A percentile compares a stretch with the other conserved stretches of the same genome.
These are phyloP conservation scores for Eulacestoma nigropectus DNA, from an alignment of 2,113 vertebrate species.

Conservation along the genomic window DNA sequence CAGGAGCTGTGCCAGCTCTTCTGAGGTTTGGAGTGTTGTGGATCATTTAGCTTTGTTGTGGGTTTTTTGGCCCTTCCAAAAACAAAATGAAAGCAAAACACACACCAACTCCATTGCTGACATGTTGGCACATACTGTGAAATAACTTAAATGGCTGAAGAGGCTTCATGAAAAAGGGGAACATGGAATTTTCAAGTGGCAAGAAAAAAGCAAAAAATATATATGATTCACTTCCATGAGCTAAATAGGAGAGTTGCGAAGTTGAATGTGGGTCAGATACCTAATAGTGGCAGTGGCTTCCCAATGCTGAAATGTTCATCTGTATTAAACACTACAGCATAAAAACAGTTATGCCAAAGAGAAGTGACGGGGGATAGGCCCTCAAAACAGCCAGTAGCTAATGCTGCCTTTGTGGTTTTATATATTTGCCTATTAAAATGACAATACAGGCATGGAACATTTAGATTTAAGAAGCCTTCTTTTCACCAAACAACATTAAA, in stretches of 20 bases:
- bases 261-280: background rate
- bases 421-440: slow-evolving; percentile 73
- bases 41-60: background rate
- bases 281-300: background rate
- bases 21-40: background rate
- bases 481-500: slow-evolving; percentile 71
- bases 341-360: background rate
- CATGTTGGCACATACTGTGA: background rate
- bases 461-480: slow-evolving; percentile 70
- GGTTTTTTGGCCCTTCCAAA: background rate
- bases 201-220: background rate
- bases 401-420: slow-evolving; percentile 55
- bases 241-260: background rate
- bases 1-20: background rate
- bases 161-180: background rate
- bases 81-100: background rate
- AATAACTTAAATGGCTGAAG: background rate
- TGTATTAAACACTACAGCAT: background rate
- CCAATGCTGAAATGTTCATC: background rate
- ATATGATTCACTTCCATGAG: background rate
- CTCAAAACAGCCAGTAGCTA: slow-evolving; percentile 61
- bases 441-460: slow-evolving; percentile 70
- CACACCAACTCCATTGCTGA: background rate
- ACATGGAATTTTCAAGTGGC: background rate
- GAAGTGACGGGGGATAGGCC: background rate